phyloP scores from a whole-genome alignment of 2,113 vertebrate genomes.

The Podilymbus podiceps region DNA sequence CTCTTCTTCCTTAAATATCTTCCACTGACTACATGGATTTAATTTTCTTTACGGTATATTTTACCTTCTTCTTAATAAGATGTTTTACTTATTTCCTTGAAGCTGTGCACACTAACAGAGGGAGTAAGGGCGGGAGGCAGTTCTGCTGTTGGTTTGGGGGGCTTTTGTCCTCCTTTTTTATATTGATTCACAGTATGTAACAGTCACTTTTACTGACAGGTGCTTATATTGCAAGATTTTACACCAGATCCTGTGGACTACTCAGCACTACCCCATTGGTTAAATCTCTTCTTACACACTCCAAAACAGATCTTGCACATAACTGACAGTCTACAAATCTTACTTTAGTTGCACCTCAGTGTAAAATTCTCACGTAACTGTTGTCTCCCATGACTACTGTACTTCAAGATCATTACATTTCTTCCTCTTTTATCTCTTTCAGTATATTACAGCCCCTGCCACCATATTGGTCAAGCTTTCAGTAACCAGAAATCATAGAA shows the following conservation, averaged over 20 bases:
- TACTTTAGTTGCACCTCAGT: not conserved
- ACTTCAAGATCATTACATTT: not conserved
- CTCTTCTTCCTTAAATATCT: not conserved
- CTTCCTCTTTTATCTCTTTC: not conserved
- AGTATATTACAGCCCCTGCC: not conserved
- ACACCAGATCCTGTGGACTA: not conserved
- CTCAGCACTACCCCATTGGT: not conserved
- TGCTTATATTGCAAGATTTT: not conserved
- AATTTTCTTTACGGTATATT: not conserved
- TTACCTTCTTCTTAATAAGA: not conserved
- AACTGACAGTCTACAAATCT: not conserved
- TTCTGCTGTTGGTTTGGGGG: not conserved
- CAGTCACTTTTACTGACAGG: not conserved
- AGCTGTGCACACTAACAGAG: not conserved
- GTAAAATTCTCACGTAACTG: not conserved
- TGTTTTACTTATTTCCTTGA: not conserved
- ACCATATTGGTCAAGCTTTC: not conserved
- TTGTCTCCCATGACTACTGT: not conserved
- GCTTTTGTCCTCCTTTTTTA: not conserved
- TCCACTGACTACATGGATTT: not conserved
- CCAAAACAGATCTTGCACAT: not conserved
- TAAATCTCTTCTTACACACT: not conserved
- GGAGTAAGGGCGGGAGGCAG: too few species aligned
- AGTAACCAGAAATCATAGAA: not conserved
- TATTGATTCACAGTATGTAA: not conserved